These are phyloP conservation scores for Prochilodus magdalenae DNA, from an alignment of 2,113 vertebrate genomes.

Conservation along the genomic window DNA sequence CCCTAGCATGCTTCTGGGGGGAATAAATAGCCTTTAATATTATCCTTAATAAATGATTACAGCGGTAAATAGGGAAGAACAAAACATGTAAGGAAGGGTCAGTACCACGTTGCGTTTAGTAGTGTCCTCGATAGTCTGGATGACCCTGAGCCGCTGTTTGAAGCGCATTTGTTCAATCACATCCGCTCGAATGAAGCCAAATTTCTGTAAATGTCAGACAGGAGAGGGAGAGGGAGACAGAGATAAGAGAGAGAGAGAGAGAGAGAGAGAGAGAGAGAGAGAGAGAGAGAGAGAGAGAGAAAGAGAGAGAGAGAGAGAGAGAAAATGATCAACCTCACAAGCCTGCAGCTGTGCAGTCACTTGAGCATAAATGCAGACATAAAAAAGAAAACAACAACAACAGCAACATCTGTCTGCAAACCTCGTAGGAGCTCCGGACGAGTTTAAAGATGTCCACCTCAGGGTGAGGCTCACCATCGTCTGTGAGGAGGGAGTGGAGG, in stretches of 20 bases:
- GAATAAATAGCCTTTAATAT: neutral
- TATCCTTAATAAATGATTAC: neutral
- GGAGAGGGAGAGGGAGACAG: no score
- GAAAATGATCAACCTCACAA: neutral
- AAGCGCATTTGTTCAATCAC: conserved; percentile 99
- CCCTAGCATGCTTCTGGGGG: neutral
- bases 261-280: no score
- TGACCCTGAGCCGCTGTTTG: conserved; percentile 95
- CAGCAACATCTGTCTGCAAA: conserved; percentile 46
- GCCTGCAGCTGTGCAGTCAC: neutral
- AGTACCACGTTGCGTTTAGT: conserved; percentile 97
- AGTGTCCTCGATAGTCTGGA: conserved; percentile 96
- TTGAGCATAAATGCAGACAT: neutral
- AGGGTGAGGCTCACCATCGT: conserved; percentile 91
- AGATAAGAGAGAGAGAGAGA: no score
- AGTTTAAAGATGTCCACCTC: conserved; percentile 98
- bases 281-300: neutral
- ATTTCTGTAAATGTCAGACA: conserved; percentile 82
- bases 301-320: neutral
- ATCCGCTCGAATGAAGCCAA: conserved; percentile 93
- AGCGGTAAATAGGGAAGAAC: no score
- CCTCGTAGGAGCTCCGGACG: conserved; percentile 93
- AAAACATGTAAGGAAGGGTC: neutral
- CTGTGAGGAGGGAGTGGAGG: conserved; percentile 93
- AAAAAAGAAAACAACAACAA: neutral